Evolutionary conservation across 2,797 vertebrate species (phyloP), one percentile per base, ranked within the genome.

Genomic region (Pseudochromis fuscus): DNA sequence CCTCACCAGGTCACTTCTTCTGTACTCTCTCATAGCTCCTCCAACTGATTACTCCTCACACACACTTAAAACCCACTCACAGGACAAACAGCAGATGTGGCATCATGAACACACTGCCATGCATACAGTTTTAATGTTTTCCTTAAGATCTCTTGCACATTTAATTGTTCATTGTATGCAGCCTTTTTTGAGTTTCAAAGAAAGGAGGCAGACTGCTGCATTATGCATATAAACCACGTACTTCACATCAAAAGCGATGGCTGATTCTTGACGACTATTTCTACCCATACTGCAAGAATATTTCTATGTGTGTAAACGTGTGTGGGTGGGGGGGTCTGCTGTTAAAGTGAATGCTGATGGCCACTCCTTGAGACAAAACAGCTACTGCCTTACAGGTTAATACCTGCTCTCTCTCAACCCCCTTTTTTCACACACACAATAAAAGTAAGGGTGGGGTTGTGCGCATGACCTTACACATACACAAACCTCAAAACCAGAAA

Each of bases 361-460:
- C 52, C 57, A 50, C 67, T 62, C 73, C 72, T 73, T 60, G 56
- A 81, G 81, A 74, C 65, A 50, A 82, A 69, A 87, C 87, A 88
- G 75, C 27, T 84, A 50, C 68, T 85, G 83, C 70, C 75, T 78
- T 69, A 21, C 72, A 86, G 87, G 78, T 89, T 77, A 85, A 86
- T 79, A 28, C 38, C 62, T 52, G 33, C 50, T 71, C 7, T 59
- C 7, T 75, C 56, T 56, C 35, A 25, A 12, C 68, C 50, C 52
- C 49, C 33, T 44, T 19, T 73, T 78, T 74, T 67, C 25, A 59
- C 11, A 49, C 31, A 70, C 46, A 62, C 66, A 52, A 23, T 67
- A 61, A 67, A 1, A 72, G 27, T 28, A 35, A 68, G 73, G 81
- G 66, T 67, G 73, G 67, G 62, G 66, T 48, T 67, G 74, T 1